Percentiles rank a stretch among this genome's conserved stretches.
Conservation (phyloP, 2,797 vertebrate genomes). For the Thaleichthys pacificus region DNA sequence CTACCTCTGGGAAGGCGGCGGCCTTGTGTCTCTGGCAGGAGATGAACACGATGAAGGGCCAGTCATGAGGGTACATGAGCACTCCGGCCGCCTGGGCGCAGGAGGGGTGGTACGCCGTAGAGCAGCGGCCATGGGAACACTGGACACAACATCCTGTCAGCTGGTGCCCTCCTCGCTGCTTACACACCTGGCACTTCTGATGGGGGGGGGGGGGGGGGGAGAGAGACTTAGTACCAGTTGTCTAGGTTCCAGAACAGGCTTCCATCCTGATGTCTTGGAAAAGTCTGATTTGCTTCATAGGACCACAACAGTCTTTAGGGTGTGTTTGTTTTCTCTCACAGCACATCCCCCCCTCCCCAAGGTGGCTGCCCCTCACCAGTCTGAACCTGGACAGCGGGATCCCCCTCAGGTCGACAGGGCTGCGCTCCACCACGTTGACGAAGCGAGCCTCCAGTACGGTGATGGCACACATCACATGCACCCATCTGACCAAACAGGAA, state of each 20-base stretch:
- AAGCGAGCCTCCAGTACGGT: constrained; percentile 95
- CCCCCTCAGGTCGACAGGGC: constrained; percentile 90
- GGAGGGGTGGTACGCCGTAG: constrained; percentile 93
- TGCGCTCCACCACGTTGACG: constrained; percentile 89
- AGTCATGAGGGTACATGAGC: constrained; percentile 96
- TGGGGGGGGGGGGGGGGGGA: constrained; percentile 21
- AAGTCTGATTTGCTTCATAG: no score
- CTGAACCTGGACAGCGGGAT: constrained; percentile 91
- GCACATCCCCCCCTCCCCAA: no score
- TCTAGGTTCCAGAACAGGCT: no score
- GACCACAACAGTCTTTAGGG: no score
- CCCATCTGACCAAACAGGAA: constrained; percentile 83
- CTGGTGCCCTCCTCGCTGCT: constrained; percentile 88
- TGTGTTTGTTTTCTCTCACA: no score
- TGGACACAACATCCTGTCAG: constrained; percentile 92
- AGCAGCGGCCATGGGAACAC: constrained; percentile 95
- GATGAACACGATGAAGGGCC: constrained; percentile 94
- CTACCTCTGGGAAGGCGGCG: constrained; percentile 84
- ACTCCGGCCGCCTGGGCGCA: constrained; percentile 94
- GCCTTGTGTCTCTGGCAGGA: constrained; percentile 91
- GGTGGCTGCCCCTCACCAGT: constrained; percentile 75
- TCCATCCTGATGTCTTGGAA: no score
- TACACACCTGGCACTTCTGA: constrained; percentile 94
- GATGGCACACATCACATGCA: constrained; percentile 95
- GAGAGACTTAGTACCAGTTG: background rate